Base-by-base conservation (phyloP, 1,140 invertebrate genomes). In the Drosophila mayri region DNA sequence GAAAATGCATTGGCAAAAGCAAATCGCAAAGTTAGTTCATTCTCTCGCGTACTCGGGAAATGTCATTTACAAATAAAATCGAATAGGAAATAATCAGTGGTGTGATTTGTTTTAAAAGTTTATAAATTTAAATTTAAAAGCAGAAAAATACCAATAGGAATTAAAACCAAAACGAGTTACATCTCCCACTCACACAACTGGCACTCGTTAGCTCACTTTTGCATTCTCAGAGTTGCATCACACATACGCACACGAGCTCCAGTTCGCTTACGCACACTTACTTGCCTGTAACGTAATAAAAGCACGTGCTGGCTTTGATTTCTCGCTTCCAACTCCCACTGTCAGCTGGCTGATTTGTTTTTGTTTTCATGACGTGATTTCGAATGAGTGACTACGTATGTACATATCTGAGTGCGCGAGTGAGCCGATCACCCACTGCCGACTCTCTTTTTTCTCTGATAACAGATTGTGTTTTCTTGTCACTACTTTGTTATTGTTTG, bases 271-370 rank as follows among this genome's bases (percentile, higher is more conserved):
- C 49, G 50, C 72, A 70, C 63, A 65, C 65, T 67, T 71, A 65
- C 65, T 67, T 71, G 49, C 64, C 67, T 44, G 67, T 79, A 86
- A 79, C 78, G 80, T 90, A 85, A 90, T 90, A 90, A 90, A 90
- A 90, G 85, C 85, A 90, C 85, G 85, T 90, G 85, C 90, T 90
- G 81, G 62, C 71, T 90, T 90, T 90, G 81, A 71, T 90, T 84
- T 81, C 50, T 70, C 61, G 72, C 54, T 46, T 22, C 50, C 67
- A 54, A 47, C 59, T 14, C n/a, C 18, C 28, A 10, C 9, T 18
- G 20, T 25, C n/a, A 25, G 5, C 41, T 64, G 46, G 18, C 11
- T 25, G 43, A 25, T 79, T 84, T 62, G 61, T 76, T 70, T 79
- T 84, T 73, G 60, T 76, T 67, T 66, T 79, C 59, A 70, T 82